Evolutionary conservation across 2,888 invertebrate species (phyloP).

Genomic region (Xanthostigma xanthostigma): DNA sequence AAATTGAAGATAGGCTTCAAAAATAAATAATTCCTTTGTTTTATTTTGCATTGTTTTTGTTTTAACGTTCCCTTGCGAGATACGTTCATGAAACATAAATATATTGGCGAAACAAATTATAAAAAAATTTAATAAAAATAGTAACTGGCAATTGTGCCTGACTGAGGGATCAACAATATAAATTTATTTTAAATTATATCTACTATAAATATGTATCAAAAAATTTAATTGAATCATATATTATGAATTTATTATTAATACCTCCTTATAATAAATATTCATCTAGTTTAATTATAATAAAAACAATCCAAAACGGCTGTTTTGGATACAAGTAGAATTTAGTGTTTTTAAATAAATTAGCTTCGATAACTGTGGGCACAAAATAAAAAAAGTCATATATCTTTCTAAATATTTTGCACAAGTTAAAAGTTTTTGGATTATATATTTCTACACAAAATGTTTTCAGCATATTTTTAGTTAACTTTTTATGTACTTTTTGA

Average conservation of each 20-base stretch:
- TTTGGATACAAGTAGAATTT: too few relatives aligned
- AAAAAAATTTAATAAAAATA: constrained; percentile 17
- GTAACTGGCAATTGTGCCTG: constrained; percentile 28
- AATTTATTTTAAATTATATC: constrained; percentile 20
- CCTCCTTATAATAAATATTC: neutral
- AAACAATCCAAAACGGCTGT: too few relatives aligned
- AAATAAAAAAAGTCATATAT: constrained; percentile 25
- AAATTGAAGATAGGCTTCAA: constrained; percentile 5
- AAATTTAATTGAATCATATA: neutral
- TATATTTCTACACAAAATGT: constrained; percentile 8
- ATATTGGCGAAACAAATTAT: constrained; percentile 26
- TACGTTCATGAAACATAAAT: constrained; percentile 22
- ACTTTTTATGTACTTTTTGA: constrained; percentile 9
- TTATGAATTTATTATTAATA: neutral
- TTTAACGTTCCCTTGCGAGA: constrained; percentile 17
- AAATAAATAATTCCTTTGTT: constrained; percentile 5
- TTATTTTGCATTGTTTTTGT: constrained; percentile 2
- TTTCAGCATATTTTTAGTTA: constrained; percentile 7
- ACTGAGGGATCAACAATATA: constrained; percentile 31
- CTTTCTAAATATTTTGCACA: constrained; percentile 21
- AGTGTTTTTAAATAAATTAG: constrained; percentile 19
- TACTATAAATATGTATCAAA: neutral
- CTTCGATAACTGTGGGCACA: constrained; percentile 33
- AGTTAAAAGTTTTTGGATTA: constrained; percentile 9
- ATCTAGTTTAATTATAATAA: constrained; percentile 17